Evolutionary conservation across 2,888 invertebrate species (phyloP), one percentile per base, ranked within the genome.

Genomic region (Chromoteleia sp.): DNA sequence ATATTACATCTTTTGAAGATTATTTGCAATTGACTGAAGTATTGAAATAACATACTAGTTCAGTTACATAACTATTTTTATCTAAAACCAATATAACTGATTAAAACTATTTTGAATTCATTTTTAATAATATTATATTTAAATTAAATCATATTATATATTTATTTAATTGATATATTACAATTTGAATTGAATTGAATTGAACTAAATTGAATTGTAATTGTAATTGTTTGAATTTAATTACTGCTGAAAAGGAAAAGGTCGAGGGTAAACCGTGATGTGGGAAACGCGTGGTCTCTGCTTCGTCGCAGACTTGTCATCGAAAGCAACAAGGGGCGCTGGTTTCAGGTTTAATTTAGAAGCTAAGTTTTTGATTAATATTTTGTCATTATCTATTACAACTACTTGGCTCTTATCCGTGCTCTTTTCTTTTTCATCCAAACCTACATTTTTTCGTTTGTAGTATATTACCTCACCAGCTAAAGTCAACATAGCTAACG

Each of bases 381-480:
- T 77, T 74, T 87, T 87, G 5, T 88, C 86, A 5, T 82, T 83
- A 2, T 79, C 75, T 63, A 33, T 58, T 74, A 68, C 63, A 1
- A 5, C 10, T 58, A 71, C 10, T 54, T 14, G 33, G 17, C 17
- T 7, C 21, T 70, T 67, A 8, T 84, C 76, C 29, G 29, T 4
- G 15, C 10, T 67, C 17, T 81, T 82, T 12, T 43, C 39, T 48
- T 68, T 81, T 25, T 78, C 76, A 5, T 83, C 74, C 12, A 48
- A 43, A 43, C 68, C 84, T 29, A 68, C 71, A 29, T 85, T 85
- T 67, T 87, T 87, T n/a, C 73, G 71, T 73, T 86, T 85, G 89
- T 97, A 96, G 87, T 96, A 97, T 75, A 96, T 93, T 0, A 98
- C 96, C 91, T 98, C 98, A 86, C 95, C 95, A 0, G 94, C 95